Percentiles rank a stretch among this genome's conserved stretches.
phyloP scores from a whole-genome alignment of 2,113 vertebrate genomes.

The Austrofundulus limnaeus region DNA sequence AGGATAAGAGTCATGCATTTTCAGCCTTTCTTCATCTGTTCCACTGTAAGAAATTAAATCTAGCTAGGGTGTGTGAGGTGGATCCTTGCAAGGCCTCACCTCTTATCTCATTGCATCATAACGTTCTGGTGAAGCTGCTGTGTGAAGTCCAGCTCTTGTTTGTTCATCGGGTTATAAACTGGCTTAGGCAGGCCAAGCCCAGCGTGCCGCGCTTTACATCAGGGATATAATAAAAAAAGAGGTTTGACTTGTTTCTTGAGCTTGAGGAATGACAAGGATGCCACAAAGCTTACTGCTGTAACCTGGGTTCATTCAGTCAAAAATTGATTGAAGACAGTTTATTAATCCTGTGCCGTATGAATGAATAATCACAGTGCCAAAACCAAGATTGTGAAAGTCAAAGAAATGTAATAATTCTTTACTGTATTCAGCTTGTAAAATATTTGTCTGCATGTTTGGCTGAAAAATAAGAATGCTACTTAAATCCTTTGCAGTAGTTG shows the following conservation, averaged over 20 bases:
- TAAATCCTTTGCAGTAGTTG: not conserved
- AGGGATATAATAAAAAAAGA: slow-evolving; percentile 22
- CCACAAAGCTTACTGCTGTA: not conserved
- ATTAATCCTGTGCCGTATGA: slow-evolving; percentile 15
- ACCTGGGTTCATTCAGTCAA: not conserved
- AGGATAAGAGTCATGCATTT: not conserved
- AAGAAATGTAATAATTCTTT: slow-evolving; percentile 16
- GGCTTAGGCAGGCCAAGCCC: not conserved
- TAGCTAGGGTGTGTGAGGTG: slow-evolving; percentile 7
- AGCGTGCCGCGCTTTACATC: not conserved
- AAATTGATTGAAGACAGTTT: slow-evolving; percentile 29
- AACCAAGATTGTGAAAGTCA: not conserved
- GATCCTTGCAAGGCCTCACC: slow-evolving; percentile 29
- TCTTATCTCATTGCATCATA: slow-evolving; percentile 55
- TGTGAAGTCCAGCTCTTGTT: slow-evolving; percentile 60
- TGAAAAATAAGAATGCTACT: not conserved
- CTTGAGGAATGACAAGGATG: not conserved
- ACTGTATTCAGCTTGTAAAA: not conserved
- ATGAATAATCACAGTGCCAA: not conserved
- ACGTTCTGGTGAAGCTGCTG: slow-evolving; percentile 40
- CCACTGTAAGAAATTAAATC: not conserved
- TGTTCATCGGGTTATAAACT: slow-evolving; percentile 48
- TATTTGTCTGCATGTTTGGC: not conserved
- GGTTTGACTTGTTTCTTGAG: slow-evolving; percentile 4
- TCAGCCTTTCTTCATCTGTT: not conserved